phyloP scores from a whole-genome alignment of 2,113 vertebrate species.

The Thryonomys swinderianus region DNA sequence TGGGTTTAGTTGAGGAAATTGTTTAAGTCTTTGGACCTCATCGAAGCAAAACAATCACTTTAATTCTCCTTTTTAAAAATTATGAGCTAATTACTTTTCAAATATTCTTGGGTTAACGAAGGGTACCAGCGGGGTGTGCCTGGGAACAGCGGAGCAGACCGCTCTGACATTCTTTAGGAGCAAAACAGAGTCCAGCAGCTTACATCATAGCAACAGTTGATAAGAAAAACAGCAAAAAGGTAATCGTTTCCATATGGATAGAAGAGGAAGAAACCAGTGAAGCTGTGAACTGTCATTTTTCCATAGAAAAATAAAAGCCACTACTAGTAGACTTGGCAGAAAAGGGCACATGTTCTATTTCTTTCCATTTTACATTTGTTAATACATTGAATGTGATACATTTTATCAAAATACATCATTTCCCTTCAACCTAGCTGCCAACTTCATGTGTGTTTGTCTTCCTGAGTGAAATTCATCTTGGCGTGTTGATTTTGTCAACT shows the following conservation, averaged over 20 bases:
- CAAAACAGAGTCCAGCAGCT: constrained; percentile 76
- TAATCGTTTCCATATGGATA: constrained; percentile 80
- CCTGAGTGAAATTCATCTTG: background rate
- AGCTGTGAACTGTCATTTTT: constrained; percentile 63
- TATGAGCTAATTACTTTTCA: constrained; percentile 69
- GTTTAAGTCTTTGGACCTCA: constrained; percentile 38
- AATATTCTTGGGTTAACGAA: constrained; percentile 51
- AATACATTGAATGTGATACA: background rate
- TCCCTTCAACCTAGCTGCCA: constrained; percentile 24
- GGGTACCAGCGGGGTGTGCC: constrained; percentile 75
- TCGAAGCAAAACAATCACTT: constrained; percentile 33
- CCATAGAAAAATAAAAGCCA: constrained; percentile 54
- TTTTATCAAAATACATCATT: constrained; percentile 29
- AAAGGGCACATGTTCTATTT: constrained; percentile 49
- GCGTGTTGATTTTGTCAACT: constrained; percentile 21
- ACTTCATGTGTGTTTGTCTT: constrained; percentile 28
- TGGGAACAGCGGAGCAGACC: constrained; percentile 47
- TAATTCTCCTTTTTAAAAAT: constrained; percentile 59
- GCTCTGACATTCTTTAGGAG: constrained; percentile 79
- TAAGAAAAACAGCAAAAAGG: constrained; percentile 81
- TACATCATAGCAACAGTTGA: constrained; percentile 83
- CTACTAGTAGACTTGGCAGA: constrained; percentile 52
- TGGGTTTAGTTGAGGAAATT: constrained; percentile 15
- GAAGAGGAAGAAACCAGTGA: constrained; percentile 60
- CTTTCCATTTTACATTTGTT: constrained; percentile 52